phyloP scores from a whole-genome alignment of 2,888 invertebrate genomes.

The Drosophila aldrichi region DNA sequence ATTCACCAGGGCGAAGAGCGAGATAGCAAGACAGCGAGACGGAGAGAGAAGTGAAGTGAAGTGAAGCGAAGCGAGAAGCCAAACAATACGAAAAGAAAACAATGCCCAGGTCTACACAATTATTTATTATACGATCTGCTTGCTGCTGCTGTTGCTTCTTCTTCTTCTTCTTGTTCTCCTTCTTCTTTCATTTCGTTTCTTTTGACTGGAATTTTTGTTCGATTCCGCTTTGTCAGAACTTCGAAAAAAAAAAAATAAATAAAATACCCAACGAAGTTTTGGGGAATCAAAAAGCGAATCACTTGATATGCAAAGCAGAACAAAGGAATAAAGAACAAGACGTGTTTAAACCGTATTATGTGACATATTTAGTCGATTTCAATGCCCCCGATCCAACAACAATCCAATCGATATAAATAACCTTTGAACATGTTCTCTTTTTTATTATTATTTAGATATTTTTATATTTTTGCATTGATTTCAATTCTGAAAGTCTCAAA shows the following conservation, averaged over 20 bases:
- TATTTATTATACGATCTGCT: conserved; percentile 43
- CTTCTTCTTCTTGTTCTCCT: not conserved
- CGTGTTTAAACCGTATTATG: conserved; percentile 13
- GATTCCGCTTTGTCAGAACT: conserved; percentile 41
- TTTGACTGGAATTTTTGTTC: conserved; percentile 26
- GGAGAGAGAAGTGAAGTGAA: not conserved
- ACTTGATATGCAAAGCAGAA: conserved; percentile 56
- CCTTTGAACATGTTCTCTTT: conserved; percentile 21
- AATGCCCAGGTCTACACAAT: conserved; percentile 48
- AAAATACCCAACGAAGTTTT: conserved; percentile 14
- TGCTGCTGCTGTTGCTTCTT: not conserved
- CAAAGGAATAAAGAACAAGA: conserved; percentile 15
- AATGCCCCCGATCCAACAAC: conserved; percentile 17
- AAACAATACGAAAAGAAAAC: conserved; percentile 46
- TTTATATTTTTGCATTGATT: conserved; percentile 19
- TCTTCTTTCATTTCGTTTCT: conserved; percentile 2
- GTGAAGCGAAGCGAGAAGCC: conserved; percentile 9
- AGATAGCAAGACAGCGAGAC: not conserved
- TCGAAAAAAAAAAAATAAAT: conserved; percentile 14
- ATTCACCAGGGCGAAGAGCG: conserved; percentile 52
- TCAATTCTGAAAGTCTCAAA: conserved; percentile 30
- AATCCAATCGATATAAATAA: conserved; percentile 20
- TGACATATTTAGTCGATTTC: conserved; percentile 36
- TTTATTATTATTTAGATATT: not conserved
- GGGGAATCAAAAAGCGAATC: conserved; percentile 29